Evolutionary conservation across 2,888 invertebrate genomes (phyloP).

Genomic region (Agonopterix heracliana): DNA sequence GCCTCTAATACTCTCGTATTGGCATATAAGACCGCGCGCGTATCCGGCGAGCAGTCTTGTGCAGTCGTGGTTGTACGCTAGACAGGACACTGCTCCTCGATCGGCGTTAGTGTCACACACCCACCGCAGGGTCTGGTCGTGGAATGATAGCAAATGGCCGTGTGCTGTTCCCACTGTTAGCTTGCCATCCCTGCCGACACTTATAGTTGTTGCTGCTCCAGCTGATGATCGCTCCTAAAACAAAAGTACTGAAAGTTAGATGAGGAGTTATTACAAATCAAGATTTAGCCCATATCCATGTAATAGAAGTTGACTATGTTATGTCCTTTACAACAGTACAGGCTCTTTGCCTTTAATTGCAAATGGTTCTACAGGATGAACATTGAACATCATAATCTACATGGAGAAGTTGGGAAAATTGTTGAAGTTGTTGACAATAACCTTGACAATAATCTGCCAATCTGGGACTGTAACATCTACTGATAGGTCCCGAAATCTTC

Average conservation of each 20-base stretch:
- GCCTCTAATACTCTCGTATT: slow-evolving; percentile 89
- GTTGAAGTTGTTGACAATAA: no score
- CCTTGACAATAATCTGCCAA: no score
- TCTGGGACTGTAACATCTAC: no score
- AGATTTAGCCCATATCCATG: background rate
- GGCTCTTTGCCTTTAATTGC: no score
- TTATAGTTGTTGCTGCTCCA: slow-evolving; percentile 90
- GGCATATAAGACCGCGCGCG: slow-evolving; percentile 89
- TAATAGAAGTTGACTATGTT: background rate
- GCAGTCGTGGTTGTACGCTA: slow-evolving; percentile 92
- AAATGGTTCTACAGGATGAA: no score
- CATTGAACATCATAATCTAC: no score
- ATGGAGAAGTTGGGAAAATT: no score
- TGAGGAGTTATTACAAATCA: background rate
- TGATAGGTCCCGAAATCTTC: no score
- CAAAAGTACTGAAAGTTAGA: no score
- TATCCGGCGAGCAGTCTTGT: slow-evolving; percentile 86
- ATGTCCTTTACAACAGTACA: background rate
- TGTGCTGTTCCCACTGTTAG: slow-evolving; percentile 96
- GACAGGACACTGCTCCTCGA: slow-evolving; percentile 87
- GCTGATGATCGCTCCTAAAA: slow-evolving; percentile 90
- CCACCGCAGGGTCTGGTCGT: slow-evolving; percentile 92
- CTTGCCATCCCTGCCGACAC: slow-evolving; percentile 80
- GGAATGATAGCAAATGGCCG: slow-evolving; percentile 87
- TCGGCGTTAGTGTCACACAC: slow-evolving; percentile 82